Percentiles rank a stretch among this genome's conserved stretches.
phyloP scores from a whole-genome alignment of 2,113 vertebrate species.

The Oncorhynchus gorbuscha region DNA sequence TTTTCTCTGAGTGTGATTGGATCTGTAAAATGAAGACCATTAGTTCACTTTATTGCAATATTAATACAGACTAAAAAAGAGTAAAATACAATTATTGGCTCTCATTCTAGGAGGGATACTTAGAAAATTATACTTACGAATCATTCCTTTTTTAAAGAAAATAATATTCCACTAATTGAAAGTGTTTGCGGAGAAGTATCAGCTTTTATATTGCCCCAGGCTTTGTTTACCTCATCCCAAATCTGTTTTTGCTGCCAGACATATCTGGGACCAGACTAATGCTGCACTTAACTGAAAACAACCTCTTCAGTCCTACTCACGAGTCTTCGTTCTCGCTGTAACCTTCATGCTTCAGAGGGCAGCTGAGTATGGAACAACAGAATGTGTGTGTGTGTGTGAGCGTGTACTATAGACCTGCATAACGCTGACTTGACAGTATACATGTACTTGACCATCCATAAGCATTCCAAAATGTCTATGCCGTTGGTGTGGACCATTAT shows the following conservation, averaged over 20 bases:
- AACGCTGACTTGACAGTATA: neutral
- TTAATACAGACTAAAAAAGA: neutral
- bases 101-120: neutral
- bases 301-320: neutral
- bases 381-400: no score
- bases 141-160: neutral
- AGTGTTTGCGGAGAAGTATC: neutral
- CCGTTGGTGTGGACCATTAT: neutral
- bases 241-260: neutral
- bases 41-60: constrained; percentile 4
- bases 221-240: neutral
- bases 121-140: neutral
- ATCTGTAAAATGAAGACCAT: constrained; percentile 15
- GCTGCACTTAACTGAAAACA: neutral
- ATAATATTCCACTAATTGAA: neutral
- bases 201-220: neutral
- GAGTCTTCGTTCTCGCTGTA: neutral
- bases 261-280: no score
- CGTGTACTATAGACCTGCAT: neutral
- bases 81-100: neutral
- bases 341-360: neutral
- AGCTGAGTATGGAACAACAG: neutral
- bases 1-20: constrained; percentile 11
- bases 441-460: neutral
- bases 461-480: neutral